Evolutionary conservation across 2,113 vertebrate genomes (phyloP), one percentile per base, ranked within the genome.

Genomic region (Oenanthe oenanthe): DNA sequence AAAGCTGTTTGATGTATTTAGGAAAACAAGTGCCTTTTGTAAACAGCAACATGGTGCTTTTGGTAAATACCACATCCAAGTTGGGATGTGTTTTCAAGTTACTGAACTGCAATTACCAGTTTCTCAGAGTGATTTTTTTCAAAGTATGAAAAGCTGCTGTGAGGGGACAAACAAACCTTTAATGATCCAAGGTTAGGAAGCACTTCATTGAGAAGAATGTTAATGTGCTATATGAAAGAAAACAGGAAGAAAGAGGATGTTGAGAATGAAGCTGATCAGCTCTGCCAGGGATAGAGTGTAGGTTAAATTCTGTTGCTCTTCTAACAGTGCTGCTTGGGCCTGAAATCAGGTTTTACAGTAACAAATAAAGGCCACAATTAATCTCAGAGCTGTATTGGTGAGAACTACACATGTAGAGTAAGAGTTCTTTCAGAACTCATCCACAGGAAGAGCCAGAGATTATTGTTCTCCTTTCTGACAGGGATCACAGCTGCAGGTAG

Each of bases 1-100:
- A 74, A 67, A 97, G 82, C 85, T 96, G 94, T 98, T 98, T 98
- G 97, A 95, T 98, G 95, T 98, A 48, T 79, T 97, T 95, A 92
- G 95, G 96, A 94, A 97, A 97, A 92, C 85, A 96, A 96, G 95
- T 80, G 62, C 82, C 65, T 95, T 89, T 95, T 97, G 71, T 97
- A 87, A 95, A 96, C 88, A 96, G 88, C 78, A 81, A 42, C 73
- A 32, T 22, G 61, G 93, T 60, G 38, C 77, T 93, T 75, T 92
- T 40, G 5, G 65, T 95, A 88, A 93, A 89, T 53, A 58, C 18
- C 74, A 61, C 47, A 56, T 66, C 87, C 53, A 47, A 89, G 84
- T 3, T 62, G 81, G 50, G 62, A 34, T 87, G 68, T 74, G 16
- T 88, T 88, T 89, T 72, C 66, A 34, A 29, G 36, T 85, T 60